Conservation (phyloP, 1,140 invertebrate species). For the Stegodyphus mimosarum region DNA sequence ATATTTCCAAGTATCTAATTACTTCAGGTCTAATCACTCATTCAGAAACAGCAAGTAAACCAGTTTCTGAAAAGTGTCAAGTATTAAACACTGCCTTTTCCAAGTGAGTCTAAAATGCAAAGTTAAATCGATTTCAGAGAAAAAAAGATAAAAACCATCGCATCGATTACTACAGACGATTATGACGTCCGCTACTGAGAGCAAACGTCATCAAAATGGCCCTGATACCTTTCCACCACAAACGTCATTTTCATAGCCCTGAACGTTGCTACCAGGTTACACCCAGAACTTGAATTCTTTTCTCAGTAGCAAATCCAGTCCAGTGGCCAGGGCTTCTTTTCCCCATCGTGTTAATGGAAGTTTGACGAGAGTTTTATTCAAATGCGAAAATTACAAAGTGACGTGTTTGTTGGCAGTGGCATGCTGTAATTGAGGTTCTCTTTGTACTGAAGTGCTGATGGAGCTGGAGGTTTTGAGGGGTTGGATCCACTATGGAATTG, state of each 20-base stretch:
- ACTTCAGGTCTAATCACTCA: too few species aligned
- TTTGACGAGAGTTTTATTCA: constrained; percentile 56
- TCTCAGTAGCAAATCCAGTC: background rate
- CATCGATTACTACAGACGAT: too few species aligned
- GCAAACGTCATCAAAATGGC: too few species aligned
- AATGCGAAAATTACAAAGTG: constrained; percentile 52
- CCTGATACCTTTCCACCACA: background rate
- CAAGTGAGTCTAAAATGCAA: too few species aligned
- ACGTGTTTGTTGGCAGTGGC: constrained; percentile 19
- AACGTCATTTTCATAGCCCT: background rate
- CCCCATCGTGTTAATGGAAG: constrained; percentile 45
- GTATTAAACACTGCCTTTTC: too few species aligned
- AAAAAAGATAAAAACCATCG: too few species aligned
- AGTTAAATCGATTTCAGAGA: too few species aligned
- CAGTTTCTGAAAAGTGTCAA: too few species aligned
- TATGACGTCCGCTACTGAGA: too few species aligned
- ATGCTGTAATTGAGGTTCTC: constrained; percentile 15
- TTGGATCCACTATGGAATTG: background rate
- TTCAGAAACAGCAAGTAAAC: too few species aligned
- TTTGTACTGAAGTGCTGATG: background rate
- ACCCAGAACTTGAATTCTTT: background rate
- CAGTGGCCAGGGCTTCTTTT: constrained; percentile 11
- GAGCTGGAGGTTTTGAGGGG: background rate
- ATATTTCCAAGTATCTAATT: too few species aligned
- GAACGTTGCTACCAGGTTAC: background rate